A percentile compares a stretch with the other conserved stretches of the same genome.
phyloP scores from a whole-genome alignment of 1,140 invertebrate species.

The Aphis craccivora region DNA sequence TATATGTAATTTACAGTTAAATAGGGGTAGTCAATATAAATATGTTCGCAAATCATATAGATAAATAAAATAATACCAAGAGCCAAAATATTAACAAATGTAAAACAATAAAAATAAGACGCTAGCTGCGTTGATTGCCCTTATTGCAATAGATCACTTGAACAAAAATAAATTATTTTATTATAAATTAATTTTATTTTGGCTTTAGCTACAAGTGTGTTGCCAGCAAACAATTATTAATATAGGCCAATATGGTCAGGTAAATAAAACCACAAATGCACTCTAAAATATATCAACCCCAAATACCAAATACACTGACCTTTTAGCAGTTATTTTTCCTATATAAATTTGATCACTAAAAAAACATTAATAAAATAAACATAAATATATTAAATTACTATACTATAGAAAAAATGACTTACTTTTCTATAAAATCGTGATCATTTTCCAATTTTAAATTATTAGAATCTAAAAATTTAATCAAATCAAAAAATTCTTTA shows the following conservation, averaged over 20 bases:
- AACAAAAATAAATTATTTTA: not conserved
- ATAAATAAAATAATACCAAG: no score
- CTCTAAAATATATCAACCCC: not conserved
- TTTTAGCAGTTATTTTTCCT: not conserved
- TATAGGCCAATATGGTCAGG: not conserved
- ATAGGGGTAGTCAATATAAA: no score
- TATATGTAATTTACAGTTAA: not conserved
- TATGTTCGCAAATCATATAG: no score
- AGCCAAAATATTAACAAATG: no score
- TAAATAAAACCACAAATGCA: not conserved
- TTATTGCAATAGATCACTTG: no score
- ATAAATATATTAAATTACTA: not conserved
- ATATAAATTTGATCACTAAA: not conserved
- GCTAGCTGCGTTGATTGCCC: no score
- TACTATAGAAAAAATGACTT: not conserved
- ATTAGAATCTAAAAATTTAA: no score
- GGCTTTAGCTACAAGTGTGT: not conserved
- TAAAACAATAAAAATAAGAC: no score
- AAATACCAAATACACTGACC: no score
- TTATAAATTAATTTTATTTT: not conserved
- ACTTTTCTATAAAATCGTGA: not conserved
- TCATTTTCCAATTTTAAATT: no score
- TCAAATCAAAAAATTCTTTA: not conserved
- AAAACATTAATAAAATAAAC: not conserved
- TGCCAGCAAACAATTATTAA: not conserved